Base-by-base conservation (phyloP, 2,797 vertebrate species). In the Alectoris magna region DNA sequence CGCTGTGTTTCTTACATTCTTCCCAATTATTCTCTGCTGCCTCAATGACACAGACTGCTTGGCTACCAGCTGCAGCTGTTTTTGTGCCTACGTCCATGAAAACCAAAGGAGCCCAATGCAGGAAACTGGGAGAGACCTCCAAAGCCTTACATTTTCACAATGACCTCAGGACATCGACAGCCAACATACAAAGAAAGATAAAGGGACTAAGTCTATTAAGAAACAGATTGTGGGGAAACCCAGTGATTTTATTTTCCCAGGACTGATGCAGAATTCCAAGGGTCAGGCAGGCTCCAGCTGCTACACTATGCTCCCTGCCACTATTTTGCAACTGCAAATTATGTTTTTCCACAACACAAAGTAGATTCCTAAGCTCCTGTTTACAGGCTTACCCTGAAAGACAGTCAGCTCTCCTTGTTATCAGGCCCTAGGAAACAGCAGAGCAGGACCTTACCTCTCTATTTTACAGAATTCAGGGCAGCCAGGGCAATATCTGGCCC, bases 1-100 rank as follows among this genome's bases (percentile, higher is more conserved):
- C 79, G 22, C 34, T 48, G 6, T 4, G 27, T 21, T 91, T 88
- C 74, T 48, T 39, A 44, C 11, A 24, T 48, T 73, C 51, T 64
- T 73, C 60, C 51, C 39, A 56, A 34, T 34, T 78, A n/a, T 7
- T 19, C 39, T 46, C 60, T 12, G 18, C 91, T 75, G 10, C 13
- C 31, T 73, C 51, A 44, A 51, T 85, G 24, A 13, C 41, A 70
- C 43, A 55, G 22, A n/a, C 44, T 48, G 36, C 24, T 22, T 34
- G 16, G 24, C 71, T 70, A 67, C 63, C 11, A 8, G 55, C 6
- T 44, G 36, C 39, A 0, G 0, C 34, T 60, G 53, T 36, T 66
- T 49, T 59, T 64, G 26, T 2, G 7, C n/a, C 3, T 23, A 59
- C 46, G 14, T 19, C 64, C 27, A 31, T 4, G 3, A 72, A 73